These are phyloP conservation scores for Monarcha castaneiventris DNA, from an alignment of 2,113 vertebrate species.

Conservation along the genomic window DNA sequence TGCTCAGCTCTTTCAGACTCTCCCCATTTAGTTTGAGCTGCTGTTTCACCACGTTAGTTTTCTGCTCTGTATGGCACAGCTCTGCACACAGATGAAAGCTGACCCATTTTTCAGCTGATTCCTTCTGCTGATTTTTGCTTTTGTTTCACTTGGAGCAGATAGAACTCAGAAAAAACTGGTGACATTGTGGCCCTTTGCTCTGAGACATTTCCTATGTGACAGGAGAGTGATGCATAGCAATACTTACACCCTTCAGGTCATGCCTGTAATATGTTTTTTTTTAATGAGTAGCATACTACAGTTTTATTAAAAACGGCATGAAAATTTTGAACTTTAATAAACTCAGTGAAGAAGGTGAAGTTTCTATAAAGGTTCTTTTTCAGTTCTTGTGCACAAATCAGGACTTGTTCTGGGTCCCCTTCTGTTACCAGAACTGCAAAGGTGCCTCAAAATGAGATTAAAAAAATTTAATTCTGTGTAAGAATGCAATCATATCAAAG, in stretches of 20 bases:
- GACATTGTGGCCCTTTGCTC: neutral
- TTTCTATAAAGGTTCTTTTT: neutral
- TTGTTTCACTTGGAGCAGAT: neutral
- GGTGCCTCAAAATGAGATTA: neutral
- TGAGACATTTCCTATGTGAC: conserved; percentile 75
- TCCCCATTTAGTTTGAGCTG: neutral
- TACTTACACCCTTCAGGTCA: conserved; percentile 63
- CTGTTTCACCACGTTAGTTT: neutral
- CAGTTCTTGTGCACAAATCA: neutral
- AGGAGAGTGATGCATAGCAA: conserved; percentile 80
- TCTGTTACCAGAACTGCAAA: neutral
- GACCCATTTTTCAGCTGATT: neutral
- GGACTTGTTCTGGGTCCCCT: neutral
- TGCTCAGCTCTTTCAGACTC: neutral
- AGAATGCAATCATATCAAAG: neutral
- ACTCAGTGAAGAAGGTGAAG: neutral
- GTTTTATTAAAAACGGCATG: neutral
- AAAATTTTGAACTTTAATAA: neutral
- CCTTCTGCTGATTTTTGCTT: neutral
- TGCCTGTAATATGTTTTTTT: conserved; percentile 39
- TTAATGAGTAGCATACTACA: neutral
- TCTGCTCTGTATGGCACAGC: neutral
- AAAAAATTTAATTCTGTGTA: neutral
- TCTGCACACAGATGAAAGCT: neutral
- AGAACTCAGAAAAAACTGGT: neutral